Percentiles rank a stretch among this genome's conserved stretches.
Evolutionary conservation across 1,140 invertebrate genomes (phyloP).

Genomic region (Anastatus disparis): DNA sequence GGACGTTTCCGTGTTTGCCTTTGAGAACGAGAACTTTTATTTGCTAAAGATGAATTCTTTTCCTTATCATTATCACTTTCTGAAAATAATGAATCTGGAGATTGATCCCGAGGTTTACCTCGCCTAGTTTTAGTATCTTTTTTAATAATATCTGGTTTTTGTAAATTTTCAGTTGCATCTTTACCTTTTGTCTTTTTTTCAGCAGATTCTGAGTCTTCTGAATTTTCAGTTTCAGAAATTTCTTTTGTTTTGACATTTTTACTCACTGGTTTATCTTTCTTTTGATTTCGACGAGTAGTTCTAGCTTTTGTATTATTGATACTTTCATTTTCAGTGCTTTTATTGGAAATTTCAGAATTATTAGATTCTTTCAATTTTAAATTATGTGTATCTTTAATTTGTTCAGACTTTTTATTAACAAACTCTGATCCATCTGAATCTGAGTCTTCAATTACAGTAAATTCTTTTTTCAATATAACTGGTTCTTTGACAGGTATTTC

Average conservation of each 20-base stretch:
- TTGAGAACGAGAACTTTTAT: background rate
- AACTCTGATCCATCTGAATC: background rate
- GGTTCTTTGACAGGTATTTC: background rate
- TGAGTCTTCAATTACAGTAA: slow-evolving; percentile 1
- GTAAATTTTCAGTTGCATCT: background rate
- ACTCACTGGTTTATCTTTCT: too few species aligned
- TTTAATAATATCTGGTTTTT: background rate
- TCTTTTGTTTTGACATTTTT: too few species aligned
- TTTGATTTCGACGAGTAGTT: too few species aligned
- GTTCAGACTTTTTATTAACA: background rate
- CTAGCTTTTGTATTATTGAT: too few species aligned
- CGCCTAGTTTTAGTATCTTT: background rate
- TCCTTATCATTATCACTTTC: background rate
- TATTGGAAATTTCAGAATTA: too few species aligned
- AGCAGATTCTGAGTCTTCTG: background rate
- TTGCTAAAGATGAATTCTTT: background rate
- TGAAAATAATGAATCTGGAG: slow-evolving; percentile 1
- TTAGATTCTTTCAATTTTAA: too few species aligned
- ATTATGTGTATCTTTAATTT: background rate
- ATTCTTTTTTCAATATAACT: background rate
- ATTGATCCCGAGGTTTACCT: background rate
- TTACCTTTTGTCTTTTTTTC: background rate
- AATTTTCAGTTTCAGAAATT: too few species aligned
- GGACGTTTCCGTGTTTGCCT: slow-evolving; percentile 8
- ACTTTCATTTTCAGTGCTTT: too few species aligned